Evolutionary conservation across 2,113 vertebrate species (phyloP).

Genomic region (Laticauda colubrina): DNA sequence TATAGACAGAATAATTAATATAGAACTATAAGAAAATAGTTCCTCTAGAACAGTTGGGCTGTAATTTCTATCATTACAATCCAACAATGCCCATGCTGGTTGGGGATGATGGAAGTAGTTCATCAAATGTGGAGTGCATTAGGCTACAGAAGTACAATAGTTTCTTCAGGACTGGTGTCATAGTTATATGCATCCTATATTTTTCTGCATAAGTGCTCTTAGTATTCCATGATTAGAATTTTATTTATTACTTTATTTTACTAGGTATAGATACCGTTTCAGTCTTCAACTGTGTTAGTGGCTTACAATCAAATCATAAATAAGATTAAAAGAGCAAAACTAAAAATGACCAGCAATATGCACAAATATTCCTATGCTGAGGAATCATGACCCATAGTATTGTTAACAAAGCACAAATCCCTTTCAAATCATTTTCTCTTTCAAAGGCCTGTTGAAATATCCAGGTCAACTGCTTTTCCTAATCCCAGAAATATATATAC

Average conservation of each 20-base stretch:
- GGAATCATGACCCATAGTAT: neutral
- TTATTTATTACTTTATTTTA: neutral
- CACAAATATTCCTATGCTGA: neutral
- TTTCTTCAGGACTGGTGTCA: neutral
- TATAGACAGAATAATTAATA: neutral
- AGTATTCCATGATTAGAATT: neutral
- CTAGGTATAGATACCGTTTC: neutral
- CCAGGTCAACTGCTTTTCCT: neutral
- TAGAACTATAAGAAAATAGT: neutral
- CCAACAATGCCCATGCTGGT: neutral
- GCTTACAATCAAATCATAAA: neutral
- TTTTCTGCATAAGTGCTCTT: neutral
- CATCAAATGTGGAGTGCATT: neutral
- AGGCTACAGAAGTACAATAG: neutral
- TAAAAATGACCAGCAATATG: neutral
- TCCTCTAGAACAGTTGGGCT: neutral
- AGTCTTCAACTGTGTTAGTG: neutral
- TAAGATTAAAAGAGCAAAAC: neutral
- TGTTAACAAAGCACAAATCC: neutral
- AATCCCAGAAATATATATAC: neutral
- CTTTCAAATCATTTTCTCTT: neutral
- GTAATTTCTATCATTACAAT: neutral
- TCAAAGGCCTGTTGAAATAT: neutral
- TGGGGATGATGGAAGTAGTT: neutral
- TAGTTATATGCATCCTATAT: neutral